phyloP scores from a whole-genome alignment of 2,113 vertebrate species.

The Hemiprocne comata region DNA sequence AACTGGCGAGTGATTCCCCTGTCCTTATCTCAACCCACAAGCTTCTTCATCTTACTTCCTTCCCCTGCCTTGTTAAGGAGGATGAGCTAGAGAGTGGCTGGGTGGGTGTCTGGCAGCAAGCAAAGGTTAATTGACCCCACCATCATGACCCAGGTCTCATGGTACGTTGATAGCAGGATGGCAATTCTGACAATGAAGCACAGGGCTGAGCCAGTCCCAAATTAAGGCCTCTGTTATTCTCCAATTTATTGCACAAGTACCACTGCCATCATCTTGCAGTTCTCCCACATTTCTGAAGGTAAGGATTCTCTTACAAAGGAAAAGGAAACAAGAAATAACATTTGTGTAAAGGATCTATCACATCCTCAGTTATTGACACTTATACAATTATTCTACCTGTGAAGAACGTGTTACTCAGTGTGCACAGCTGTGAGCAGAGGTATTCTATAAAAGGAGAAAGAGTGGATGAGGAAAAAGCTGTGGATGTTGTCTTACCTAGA shows the following conservation, averaged over 20 bases:
- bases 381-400: not conserved
- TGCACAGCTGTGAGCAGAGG: not conserved
- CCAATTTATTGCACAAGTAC: not conserved
- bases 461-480: no score
- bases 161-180: not conserved
- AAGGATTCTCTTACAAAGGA: not conserved
- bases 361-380: not conserved
- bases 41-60: no score
- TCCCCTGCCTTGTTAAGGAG: no score
- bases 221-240: not conserved
- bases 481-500: no score
- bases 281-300: not conserved
- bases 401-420: not conserved
- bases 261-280: not conserved
- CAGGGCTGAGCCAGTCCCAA: rapidly evolving
- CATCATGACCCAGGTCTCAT: not conserved
- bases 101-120: not conserved
- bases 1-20: no score
- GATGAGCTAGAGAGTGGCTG: no score
- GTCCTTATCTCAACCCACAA: no score
- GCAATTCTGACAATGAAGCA: not conserved
- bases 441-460: not conserved
- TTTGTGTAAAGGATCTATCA: not conserved
- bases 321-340: not conserved
- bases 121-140: not conserved